Percentiles rank a stretch among this genome's conserved stretches.
Evolutionary conservation across 2,797 vertebrate species (phyloP).

Genomic region (Tiaroga cobitis): DNA sequence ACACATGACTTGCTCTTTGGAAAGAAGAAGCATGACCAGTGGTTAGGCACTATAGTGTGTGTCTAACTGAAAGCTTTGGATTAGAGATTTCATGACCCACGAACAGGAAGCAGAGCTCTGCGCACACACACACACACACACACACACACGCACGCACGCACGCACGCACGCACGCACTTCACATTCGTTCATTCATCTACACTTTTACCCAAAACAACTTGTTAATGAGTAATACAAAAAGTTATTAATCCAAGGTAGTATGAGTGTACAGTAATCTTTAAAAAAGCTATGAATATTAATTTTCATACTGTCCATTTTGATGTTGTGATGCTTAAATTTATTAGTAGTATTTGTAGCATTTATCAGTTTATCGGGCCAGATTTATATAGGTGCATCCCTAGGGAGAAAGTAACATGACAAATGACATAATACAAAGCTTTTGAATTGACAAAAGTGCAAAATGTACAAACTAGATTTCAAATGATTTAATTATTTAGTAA

Average conservation of each 20-base stretch:
- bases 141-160: too few relatives aligned
- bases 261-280: not conserved
- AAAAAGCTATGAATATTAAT: not conserved
- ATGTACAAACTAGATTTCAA: slow-evolving; percentile 19
- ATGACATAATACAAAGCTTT: not conserved
- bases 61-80: slow-evolving; percentile 5
- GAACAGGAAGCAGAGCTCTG: not conserved
- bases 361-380: not conserved
- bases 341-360: not conserved
- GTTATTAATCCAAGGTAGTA: too few relatives aligned
- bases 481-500: not conserved
- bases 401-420: not conserved
- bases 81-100: slow-evolving; percentile 6
- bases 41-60: not conserved
- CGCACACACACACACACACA: not conserved
- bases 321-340: not conserved
- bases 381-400: not conserved
- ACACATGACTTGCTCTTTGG: not conserved
- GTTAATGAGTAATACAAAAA: not conserved
- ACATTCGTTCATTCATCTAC: not conserved
- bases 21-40: slow-evolving; percentile 5
- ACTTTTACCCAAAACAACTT: not conserved
- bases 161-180: too few relatives aligned
- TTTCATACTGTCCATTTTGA: not conserved
- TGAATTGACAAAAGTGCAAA: not conserved